These are phyloP conservation scores for Okamejei kenojei DNA, from an alignment of 2,797 vertebrate species.

Conservation along the genomic window DNA sequence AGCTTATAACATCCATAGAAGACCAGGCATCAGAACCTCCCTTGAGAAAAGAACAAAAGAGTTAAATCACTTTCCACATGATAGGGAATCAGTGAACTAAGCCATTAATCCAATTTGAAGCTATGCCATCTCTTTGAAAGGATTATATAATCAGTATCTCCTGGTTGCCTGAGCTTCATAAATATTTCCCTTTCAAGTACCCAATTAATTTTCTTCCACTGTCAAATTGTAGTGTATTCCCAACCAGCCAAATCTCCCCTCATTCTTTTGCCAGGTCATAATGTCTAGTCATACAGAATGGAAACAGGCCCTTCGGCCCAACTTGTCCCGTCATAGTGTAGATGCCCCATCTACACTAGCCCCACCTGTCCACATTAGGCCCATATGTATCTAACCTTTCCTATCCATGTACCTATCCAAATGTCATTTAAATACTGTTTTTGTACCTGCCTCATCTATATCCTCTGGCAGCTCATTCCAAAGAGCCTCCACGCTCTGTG, in stretches of 20 bases:
- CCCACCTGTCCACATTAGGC: too few species aligned
- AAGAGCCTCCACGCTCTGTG: too few species aligned
- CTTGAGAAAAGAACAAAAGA: conserved; percentile 50
- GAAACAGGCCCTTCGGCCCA: too few species aligned
- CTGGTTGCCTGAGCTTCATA: neutral
- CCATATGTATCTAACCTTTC: too few species aligned
- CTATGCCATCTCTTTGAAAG: neutral
- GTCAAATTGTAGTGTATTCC: neutral
- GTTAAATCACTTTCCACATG: neutral
- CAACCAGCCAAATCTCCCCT: neutral
- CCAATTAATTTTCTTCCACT: neutral
- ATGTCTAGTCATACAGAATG: too few species aligned
- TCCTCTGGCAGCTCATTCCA: too few species aligned
- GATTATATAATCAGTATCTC: neutral
- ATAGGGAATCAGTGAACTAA: neutral
- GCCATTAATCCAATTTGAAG: neutral
- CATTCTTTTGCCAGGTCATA: neutral
- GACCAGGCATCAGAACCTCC: conserved; percentile 77
- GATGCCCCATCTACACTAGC: too few species aligned
- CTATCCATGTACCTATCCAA: too few species aligned
- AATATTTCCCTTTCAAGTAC: neutral
- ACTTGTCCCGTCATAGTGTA: too few species aligned
- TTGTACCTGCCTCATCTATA: too few species aligned
- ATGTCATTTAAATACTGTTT: too few species aligned
- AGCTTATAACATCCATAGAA: conserved; percentile 56